Base-by-base conservation (phyloP, 1,140 invertebrate genomes). In the Heliconius nattereri region DNA sequence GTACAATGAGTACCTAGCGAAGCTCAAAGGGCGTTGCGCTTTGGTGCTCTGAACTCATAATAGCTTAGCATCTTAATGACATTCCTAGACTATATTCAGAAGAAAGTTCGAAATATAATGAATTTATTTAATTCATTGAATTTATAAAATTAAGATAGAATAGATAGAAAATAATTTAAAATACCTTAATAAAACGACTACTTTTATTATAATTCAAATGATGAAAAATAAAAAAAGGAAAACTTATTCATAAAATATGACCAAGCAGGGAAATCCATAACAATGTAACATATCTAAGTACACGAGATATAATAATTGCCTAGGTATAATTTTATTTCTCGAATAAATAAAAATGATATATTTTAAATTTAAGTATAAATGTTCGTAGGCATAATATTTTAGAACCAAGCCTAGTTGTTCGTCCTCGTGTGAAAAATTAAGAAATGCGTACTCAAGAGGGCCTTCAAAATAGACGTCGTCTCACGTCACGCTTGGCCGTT, bases 1-100 rank as follows among this genome's bases (percentile, higher is more conserved):
- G 35, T 76, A 76, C 75, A 45, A 60, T 76, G 60, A 76, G 66
- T 37, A 76, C 32, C 37, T 76, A 57, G 57, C 66, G 57, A 76
- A 70, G 75, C 75, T 76, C 60, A 37, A 76, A 60, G 75, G 60
- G 37, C 75, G 23, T 76, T 76, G 75, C 26, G 57, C 75, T 71
- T 5, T 66, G 26, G 26, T 29, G 60, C 60, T 66, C 60, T 66
- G 60, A 66, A 66, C 60, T 66, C 26, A 29, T 57, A 57, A 57
- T 66, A 66, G 26, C 13, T 66, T 5, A 66, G 60, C 60, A 66
- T 66, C 26, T 66, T 66, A 66, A 66, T 66, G 60, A 66, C 26
- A 66, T 66, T 29, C 23, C 60, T 66, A 66, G 60, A 66, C 60
- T 66, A 66, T 66, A 66, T 66, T 26, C 60, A 66, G 11, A 29